Base-by-base conservation (phyloP, 2,113 vertebrate genomes). In the Epinephelus cyanopodus region DNA sequence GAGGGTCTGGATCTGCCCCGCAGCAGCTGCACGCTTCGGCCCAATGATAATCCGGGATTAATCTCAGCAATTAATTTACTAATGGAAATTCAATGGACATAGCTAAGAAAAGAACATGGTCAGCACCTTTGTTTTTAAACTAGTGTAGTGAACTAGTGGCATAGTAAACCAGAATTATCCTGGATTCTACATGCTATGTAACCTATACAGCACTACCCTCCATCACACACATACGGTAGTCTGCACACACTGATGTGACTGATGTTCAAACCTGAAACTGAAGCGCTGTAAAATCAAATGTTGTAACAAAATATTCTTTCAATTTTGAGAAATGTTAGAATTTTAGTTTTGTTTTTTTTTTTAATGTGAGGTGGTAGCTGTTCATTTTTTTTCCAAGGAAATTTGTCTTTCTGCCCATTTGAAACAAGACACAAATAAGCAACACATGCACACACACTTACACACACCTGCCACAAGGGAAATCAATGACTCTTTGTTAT, bases 401-500 rank as follows among this genome's bases (percentile, higher is more conserved):
- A 29, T 50, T 61, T 50, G 11, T 53, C 33, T 4, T 50, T 3
- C 19, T 5, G 10, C 27, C 27, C 18, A 23, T 21, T 53, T 33
- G 48, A 69, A 6, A 70, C 19, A n/a, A 74, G 47, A 82, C 56
- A 57, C 62, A 45, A 42, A 63, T 19, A 56, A 5, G 5, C 25
- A 25, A 47, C 3, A 45, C 33, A 10, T 3, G 21, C 19, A 56
- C 19, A 74, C 60, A 60, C 65, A 48, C 61, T 66, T 8, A 62
- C 27, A 70, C 19, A 45, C 37, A 48, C 58, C 17, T 47, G 63
- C 68, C 91, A 83, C 88, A 14, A 39, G 91, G 91, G 90, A 93
- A 94, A 92, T 93, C 92, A 88, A 54, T 75, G 72, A 90, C 63
- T 66, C 79, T 78, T 83, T 80, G 67, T 79, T 90, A 87, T 90